Percentiles rank a stretch among this genome's conserved stretches.
phyloP scores from a whole-genome alignment of 2,797 vertebrate genomes.

The Diplodus sargus region DNA sequence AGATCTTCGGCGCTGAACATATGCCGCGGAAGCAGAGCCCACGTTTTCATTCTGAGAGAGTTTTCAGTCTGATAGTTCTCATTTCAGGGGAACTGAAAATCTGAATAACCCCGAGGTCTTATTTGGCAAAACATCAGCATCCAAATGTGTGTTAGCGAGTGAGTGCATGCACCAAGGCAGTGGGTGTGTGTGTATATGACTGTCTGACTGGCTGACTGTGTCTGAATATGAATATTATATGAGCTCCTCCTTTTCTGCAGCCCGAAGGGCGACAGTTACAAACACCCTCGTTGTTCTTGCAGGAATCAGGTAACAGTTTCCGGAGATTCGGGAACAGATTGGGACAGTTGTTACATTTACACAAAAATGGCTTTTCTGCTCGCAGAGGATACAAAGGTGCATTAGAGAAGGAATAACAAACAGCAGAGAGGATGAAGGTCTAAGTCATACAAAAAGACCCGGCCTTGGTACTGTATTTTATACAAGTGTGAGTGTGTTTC shows the following conservation, averaged over 20 bases:
- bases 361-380: constrained; percentile 17
- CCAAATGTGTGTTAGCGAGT: constrained; percentile 21
- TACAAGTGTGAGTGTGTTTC: background rate
- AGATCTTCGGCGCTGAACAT: constrained; percentile 33
- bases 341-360: background rate
- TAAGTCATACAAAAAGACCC: constrained; percentile 8
- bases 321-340: constrained; percentile 20
- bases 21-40: constrained; percentile 12
- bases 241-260: background rate
- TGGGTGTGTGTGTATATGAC: background rate
- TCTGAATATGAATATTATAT: constrained; percentile 4
- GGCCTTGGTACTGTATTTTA: constrained; percentile 32
- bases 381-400: background rate
- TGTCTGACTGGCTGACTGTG: background rate
- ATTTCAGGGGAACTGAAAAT: constrained; percentile 51
- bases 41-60: constrained; percentile 30
- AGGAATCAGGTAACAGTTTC: constrained; percentile 9
- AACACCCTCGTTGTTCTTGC: constrained; percentile 8
- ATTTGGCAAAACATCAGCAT: constrained; percentile 49
- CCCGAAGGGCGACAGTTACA: constrained; percentile 6
- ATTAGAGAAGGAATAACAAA: constrained; percentile 31
- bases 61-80: constrained; percentile 41
- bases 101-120: constrained; percentile 41
- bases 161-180: background rate
- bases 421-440: background rate